These are phyloP conservation scores for Rhinoderma darwinii DNA, from an alignment of 2,113 vertebrate genomes.

Conservation along the genomic window DNA sequence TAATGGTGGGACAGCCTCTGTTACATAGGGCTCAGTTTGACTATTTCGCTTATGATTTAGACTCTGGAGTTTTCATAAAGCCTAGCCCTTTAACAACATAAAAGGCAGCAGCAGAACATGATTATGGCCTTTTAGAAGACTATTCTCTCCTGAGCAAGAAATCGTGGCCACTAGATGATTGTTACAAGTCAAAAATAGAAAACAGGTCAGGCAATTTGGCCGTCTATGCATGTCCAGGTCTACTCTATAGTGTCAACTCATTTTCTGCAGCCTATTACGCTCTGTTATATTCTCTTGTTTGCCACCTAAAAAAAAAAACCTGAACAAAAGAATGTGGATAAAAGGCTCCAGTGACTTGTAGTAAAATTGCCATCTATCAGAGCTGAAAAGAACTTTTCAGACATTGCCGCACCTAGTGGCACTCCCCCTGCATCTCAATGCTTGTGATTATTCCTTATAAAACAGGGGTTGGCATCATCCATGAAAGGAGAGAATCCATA, in stretches of 20 bases:
- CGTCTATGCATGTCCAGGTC: constrained; percentile 27
- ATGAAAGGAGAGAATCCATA: neutral
- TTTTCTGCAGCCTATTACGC: constrained; percentile 29
- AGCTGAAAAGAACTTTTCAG: constrained; percentile 33
- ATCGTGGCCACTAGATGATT: neutral
- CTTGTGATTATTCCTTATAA: neutral
- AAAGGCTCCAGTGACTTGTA: constrained; percentile 19
- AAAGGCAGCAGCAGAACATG: neutral
- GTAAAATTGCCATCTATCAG: constrained; percentile 26
- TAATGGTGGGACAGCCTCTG: too few species aligned
- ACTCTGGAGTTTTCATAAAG: neutral
- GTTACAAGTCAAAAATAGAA: constrained; percentile 26
- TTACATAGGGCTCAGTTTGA: neutral
- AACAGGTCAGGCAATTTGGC: constrained; percentile 41
- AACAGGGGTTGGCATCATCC: neutral
- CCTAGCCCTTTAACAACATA: neutral
- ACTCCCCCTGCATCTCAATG: neutral
- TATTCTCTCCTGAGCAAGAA: constrained; percentile 16
- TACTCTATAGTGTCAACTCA: constrained; percentile 22
- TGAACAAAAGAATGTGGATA: constrained; percentile 36
- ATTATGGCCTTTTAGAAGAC: neutral
- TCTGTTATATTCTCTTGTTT: constrained; percentile 18
- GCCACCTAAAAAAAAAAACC: constrained; percentile 5
- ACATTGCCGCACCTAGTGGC: constrained; percentile 12
- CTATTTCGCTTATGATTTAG: neutral